These are phyloP conservation scores for Gyps fulvus DNA, from an alignment of 2,113 vertebrate species.

Conservation along the genomic window DNA sequence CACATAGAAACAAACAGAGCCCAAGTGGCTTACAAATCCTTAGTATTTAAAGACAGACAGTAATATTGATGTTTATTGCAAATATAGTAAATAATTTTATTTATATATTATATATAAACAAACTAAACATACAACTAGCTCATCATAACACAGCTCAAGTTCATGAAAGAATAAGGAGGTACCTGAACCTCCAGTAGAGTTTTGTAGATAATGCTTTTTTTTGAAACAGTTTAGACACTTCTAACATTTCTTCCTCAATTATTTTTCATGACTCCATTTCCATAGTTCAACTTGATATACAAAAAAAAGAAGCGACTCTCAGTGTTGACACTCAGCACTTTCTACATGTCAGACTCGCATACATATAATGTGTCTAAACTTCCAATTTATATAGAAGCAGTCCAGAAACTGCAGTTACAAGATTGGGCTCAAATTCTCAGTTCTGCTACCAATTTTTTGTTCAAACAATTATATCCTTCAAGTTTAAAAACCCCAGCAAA, in stretches of 20 bases:
- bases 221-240: not conserved
- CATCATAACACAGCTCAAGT: not conserved
- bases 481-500: not conserved
- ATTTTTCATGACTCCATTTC: not conserved
- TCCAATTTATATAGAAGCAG: not conserved
- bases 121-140: not conserved
- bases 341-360: rapidly evolving
- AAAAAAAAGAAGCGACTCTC: not conserved
- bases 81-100: not conserved
- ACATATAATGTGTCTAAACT: not conserved
- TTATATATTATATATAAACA: not conserved
- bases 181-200: not conserved
- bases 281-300: not conserved
- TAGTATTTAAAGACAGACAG: not conserved
- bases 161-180: not conserved
- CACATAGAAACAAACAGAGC: not conserved
- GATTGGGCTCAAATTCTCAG: not conserved
- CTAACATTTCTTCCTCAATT: not conserved
- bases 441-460: not conserved
- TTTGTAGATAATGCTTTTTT: not conserved
- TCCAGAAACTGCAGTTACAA: not conserved
- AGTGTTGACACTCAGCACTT: not conserved
- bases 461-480: not conserved
- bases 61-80: not conserved
- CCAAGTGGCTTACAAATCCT: not conserved